A percentile compares a stretch with the other conserved stretches of the same genome.
Conservation (phyloP, 1,140 invertebrate species). For the Ptiloglossa arizonensis region DNA sequence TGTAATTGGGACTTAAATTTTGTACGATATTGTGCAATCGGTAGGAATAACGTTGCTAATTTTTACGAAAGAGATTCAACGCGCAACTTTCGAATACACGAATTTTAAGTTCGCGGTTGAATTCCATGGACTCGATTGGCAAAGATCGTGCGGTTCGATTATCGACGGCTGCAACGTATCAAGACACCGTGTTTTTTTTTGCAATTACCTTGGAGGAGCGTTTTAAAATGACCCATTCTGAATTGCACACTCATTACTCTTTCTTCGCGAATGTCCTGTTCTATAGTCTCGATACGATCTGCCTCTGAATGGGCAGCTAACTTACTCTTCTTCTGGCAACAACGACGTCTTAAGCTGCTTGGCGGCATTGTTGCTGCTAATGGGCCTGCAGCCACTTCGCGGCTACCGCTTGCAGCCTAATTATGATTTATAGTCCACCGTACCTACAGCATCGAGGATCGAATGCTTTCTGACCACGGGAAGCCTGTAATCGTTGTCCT, state of each 20-base stretch:
- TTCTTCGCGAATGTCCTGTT: slow-evolving; percentile 49
- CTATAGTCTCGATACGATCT: slow-evolving; percentile 60
- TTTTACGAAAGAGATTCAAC: no score
- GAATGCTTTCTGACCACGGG: slow-evolving; percentile 58
- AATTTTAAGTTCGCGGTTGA: no score
- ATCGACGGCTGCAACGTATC: background rate
- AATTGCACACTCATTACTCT: slow-evolving; percentile 52
- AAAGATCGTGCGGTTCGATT: background rate
- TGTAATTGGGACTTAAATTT: no score
- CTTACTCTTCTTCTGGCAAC: slow-evolving; percentile 71
- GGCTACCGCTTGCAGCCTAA: slow-evolving; percentile 75
- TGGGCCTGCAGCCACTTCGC: slow-evolving; percentile 71
- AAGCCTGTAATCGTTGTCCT: slow-evolving; percentile 57
- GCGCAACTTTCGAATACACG: no score
- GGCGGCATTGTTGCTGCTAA: slow-evolving; percentile 76
- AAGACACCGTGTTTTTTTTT: background rate
- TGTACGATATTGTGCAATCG: no score
- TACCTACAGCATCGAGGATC: slow-evolving; percentile 70
- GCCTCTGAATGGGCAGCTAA: slow-evolving; percentile 58
- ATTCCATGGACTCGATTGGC: background rate
- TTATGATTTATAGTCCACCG: slow-evolving; percentile 77
- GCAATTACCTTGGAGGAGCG: background rate
- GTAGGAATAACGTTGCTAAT: no score
- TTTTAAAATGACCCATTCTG: slow-evolving; percentile 29
- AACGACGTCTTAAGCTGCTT: slow-evolving; percentile 72